These are phyloP conservation scores for Apodemus sylvaticus DNA, from an alignment of 2,113 vertebrate genomes.

Conservation along the genomic window DNA sequence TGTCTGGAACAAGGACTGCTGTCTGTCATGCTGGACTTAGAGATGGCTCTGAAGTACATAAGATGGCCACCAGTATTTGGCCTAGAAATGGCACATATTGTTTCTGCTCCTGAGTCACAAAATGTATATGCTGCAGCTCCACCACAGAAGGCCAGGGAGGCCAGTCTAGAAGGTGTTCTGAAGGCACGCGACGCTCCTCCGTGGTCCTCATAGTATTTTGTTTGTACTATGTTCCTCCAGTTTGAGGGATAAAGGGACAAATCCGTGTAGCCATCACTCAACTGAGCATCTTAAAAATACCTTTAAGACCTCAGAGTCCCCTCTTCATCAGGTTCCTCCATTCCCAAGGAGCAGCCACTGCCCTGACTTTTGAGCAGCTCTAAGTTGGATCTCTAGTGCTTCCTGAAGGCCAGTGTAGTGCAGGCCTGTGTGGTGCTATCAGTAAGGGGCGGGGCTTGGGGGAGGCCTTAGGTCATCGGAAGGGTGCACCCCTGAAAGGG, in stretches of 20 bases:
- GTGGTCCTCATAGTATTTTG: background rate
- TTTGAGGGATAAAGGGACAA: background rate
- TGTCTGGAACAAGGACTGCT: background rate
- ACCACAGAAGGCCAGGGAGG: background rate
- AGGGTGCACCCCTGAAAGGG: background rate
- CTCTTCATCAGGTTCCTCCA: background rate
- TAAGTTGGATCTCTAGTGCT: background rate
- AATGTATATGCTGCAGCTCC: background rate
- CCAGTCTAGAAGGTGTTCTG: background rate
- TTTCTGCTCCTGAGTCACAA: background rate
- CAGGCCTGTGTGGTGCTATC: background rate
- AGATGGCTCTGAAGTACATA: background rate
- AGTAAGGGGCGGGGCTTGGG: no score
- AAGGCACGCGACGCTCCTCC: background rate
- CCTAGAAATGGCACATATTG: background rate
- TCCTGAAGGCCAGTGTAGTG: background rate
- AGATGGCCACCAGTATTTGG: background rate
- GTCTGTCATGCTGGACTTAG: background rate
- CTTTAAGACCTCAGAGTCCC: background rate
- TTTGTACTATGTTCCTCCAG: background rate
- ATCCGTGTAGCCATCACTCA: background rate
- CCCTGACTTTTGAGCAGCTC: background rate
- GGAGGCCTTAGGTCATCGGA: background rate
- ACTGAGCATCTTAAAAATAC: background rate
- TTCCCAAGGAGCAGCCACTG: background rate